Evolutionary conservation across 1,140 invertebrate genomes (phyloP), one percentile per base, ranked within the genome.

Genomic region (Stratiolaelaps scimitus): DNA sequence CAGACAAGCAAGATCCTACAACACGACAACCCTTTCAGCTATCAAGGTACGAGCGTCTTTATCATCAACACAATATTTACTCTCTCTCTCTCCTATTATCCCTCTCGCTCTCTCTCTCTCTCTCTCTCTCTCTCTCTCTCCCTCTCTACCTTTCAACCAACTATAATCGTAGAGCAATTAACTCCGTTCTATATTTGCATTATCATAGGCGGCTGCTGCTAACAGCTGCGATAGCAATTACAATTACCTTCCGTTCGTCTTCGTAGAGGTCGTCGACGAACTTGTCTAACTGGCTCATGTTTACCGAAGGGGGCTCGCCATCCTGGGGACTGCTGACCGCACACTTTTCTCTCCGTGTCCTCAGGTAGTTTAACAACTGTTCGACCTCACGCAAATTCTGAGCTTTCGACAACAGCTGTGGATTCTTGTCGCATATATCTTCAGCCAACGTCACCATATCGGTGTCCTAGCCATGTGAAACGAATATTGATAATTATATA

Each of bases 191-290:
- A n/a, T n/a, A n/a, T n/a, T n/a, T n/a, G n/a, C n/a, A n/a, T n/a
- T n/a, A n/a, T n/a, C n/a, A n/a, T n/a, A n/a, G n/a, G n/a, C n/a
- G n/a, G n/a, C n/a, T n/a, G n/a, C 34, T 40, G 10, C 10, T 6
- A 40, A 40, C 10, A 40, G 10, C 34, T 40, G 34, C 4, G n/a
- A n/a, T n/a, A n/a, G n/a, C n/a, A n/a, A 10, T 40, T 40, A 40
- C 5, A 40, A 10, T 40, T 40, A 40, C 34, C 20, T 60, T 60
- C 23, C 26, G 34, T 15, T 60, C 53, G 53, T 60, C 53, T 60
- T 60, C 53, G 53, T 60, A 60, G 26, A 60, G 53, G 26, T 60
- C 23, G 26, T 60, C 53, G 26, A 60, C 34, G 34, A 19, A 60
- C 15, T 60, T 60, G 53, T 60, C 53, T 15, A 60, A 23, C 34